Evolutionary conservation across 2,113 vertebrate species (phyloP).

Genomic region (Vireo altiloquus): DNA sequence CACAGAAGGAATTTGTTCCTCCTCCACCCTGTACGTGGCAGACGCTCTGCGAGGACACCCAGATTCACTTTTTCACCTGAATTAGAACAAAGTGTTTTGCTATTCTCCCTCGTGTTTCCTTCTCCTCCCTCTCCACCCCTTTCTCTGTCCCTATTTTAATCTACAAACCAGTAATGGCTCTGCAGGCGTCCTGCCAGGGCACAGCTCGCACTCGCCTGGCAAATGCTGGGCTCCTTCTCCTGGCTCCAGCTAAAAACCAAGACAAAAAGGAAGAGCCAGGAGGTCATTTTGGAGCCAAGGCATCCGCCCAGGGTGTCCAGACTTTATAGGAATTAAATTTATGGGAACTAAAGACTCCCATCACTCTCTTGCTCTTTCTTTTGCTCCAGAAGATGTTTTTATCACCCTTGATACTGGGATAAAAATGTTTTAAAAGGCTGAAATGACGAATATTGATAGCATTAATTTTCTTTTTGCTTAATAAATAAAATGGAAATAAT

Average conservation of each 20-base stretch:
- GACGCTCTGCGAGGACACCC: background rate
- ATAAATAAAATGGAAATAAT: background rate
- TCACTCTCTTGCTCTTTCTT: background rate
- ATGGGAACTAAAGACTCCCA: slow-evolving; percentile 17
- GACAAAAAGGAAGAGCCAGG: slow-evolving; percentile 10
- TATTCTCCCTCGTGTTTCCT: background rate
- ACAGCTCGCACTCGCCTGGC: slow-evolving; percentile 31
- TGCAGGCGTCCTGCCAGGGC: slow-evolving; percentile 27
- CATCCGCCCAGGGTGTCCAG: slow-evolving; percentile 31
- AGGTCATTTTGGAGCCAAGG: slow-evolving; percentile 34
- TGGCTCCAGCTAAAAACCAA: slow-evolving; percentile 32
- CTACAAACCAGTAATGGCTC: slow-evolving; percentile 20
- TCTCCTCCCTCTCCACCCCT: background rate
- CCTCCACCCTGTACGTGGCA: slow-evolving; percentile 49
- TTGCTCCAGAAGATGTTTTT: background rate
- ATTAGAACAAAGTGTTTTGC: slow-evolving; percentile 38
- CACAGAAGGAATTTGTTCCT: background rate
- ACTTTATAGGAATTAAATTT: slow-evolving; percentile 22
- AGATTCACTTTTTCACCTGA: slow-evolving; percentile 28
- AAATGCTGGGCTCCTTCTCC: slow-evolving; percentile 24
- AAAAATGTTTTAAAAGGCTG: background rate
- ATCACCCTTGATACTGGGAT: background rate
- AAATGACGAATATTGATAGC: background rate
- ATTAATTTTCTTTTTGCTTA: background rate
- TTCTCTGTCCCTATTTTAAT: slow-evolving; percentile 23